Conservation (phyloP, 2,113 vertebrate species). For the Acrocephalus arundinaceus region DNA sequence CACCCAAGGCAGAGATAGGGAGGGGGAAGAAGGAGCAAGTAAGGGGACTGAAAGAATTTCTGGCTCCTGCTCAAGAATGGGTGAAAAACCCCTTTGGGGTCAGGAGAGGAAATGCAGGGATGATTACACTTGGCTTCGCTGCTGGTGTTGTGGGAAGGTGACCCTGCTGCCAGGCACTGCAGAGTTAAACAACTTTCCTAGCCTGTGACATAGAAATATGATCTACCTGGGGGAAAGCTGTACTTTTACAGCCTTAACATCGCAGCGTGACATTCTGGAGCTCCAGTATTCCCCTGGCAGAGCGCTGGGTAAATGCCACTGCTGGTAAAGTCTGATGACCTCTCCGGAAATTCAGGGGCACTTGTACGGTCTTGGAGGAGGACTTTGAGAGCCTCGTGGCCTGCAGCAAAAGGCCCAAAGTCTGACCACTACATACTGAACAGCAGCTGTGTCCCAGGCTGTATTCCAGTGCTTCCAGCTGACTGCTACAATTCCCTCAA, state of each 20-base stretch:
- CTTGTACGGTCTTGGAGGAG: fast-evolving
- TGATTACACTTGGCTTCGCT: neutral
- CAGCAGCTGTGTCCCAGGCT: neutral
- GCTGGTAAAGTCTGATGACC: neutral
- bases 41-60: neutral
- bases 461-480: neutral
- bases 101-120: neutral
- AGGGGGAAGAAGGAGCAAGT: neutral
- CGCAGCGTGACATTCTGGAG: neutral
- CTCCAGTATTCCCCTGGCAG: conserved; percentile 23
- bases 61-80: neutral
- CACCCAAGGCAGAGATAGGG: neutral
- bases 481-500: neutral
- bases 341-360: neutral
- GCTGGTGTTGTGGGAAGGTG: neutral
- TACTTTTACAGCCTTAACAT: neutral
- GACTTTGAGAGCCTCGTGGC: neutral
- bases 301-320: neutral
- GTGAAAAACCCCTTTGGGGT: neutral
- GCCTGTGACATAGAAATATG: neutral
- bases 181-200: neutral
- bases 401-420: neutral
- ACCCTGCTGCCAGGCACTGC: neutral
- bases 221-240: neutral
- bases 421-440: neutral